Percentiles rank a stretch among this genome's conserved stretches.
These are phyloP conservation scores for Romanogobio albipinnatus DNA, from an alignment of 2,113 vertebrate genomes.

Conservation along the genomic window DNA sequence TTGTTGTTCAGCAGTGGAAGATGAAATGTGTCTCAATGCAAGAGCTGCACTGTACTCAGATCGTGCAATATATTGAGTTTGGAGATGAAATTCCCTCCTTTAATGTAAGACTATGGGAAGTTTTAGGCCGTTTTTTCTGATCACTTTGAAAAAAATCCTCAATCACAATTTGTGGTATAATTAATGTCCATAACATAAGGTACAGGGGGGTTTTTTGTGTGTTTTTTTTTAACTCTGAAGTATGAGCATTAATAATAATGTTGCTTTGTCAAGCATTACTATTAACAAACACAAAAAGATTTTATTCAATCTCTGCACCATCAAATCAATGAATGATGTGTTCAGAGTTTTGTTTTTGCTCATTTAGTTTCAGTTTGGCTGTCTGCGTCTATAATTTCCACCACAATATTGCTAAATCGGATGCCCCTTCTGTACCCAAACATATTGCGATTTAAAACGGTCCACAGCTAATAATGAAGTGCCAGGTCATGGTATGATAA, in stretches of 20 bases:
- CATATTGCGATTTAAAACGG: not conserved
- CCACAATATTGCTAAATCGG: not conserved
- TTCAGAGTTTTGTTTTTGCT: constrained; percentile 20
- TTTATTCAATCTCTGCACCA: not conserved
- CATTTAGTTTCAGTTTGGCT: not conserved
- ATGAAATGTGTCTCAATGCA: not conserved
- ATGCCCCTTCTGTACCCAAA: not conserved
- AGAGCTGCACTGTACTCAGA: not conserved
- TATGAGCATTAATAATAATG: not conserved
- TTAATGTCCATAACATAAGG: too few relatives aligned
- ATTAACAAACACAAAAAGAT: not conserved
- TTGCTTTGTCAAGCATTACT: not conserved
- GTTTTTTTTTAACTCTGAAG: too few relatives aligned
- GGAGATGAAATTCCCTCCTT: not conserved
- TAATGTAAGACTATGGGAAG: not conserved
- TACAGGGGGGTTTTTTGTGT: too few relatives aligned
- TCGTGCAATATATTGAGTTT: not conserved
- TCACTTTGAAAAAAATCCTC: not conserved
- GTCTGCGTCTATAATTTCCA: not conserved
- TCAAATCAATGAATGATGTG: constrained; percentile 10
- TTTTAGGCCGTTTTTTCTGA: not conserved
- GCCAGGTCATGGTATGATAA: not conserved
- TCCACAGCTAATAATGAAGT: not conserved
- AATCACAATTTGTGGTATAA: not conserved
- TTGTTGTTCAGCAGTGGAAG: not conserved